A percentile compares a stretch with the other conserved stretches of the same genome.
Evolutionary conservation across 2,113 vertebrate species (phyloP).

Genomic region (Delphinapterus leucas): DNA sequence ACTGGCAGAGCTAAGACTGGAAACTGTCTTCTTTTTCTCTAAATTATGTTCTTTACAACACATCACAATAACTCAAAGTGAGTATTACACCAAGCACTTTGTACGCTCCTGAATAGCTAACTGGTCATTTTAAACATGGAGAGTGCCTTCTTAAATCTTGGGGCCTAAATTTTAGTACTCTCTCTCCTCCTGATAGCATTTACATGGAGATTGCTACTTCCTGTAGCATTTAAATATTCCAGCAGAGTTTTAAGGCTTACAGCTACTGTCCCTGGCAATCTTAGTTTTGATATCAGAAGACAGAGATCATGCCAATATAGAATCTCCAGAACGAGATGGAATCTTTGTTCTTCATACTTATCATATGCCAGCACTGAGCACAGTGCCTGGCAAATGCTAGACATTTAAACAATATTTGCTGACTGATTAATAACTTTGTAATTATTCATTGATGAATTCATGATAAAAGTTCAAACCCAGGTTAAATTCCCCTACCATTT

Average conservation of each 20-base stretch:
- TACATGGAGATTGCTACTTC: background rate
- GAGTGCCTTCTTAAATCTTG: constrained; percentile 37
- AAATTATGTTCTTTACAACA: background rate
- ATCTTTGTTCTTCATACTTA: background rate
- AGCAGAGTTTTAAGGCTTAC: background rate
- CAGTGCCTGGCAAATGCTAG: background rate
- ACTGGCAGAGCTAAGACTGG: background rate
- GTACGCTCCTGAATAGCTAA: constrained; percentile 20
- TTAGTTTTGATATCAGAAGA: constrained; percentile 12
- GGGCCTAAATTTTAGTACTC: background rate
- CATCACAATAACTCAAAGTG: background rate
- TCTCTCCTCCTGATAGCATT: background rate
- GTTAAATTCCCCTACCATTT: background rate
- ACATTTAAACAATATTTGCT: background rate
- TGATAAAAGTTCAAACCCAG: constrained; percentile 36
- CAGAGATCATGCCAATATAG: background rate
- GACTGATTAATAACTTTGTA: background rate
- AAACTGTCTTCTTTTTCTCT: background rate
- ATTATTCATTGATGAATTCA: constrained; percentile 2
- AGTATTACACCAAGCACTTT: background rate
- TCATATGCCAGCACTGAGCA: background rate
- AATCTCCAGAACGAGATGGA: background rate
- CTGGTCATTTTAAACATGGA: background rate
- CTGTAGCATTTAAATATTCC: background rate
- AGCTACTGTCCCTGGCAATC: background rate